These are phyloP conservation scores for Eupithecia pulchellata DNA, from an alignment of 2,888 invertebrate species.

Conservation along the genomic window DNA sequence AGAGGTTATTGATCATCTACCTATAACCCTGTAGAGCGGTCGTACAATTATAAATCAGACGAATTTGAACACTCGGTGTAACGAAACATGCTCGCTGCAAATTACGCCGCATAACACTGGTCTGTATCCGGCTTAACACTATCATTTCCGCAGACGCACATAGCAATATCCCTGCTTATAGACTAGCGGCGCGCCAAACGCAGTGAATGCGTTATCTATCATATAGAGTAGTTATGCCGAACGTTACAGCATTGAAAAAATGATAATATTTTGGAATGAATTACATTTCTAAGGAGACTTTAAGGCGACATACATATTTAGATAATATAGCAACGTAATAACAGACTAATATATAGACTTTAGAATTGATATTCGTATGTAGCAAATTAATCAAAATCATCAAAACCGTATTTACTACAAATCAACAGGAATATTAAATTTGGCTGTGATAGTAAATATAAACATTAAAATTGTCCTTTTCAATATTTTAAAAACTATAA, in stretches of 20 bases:
- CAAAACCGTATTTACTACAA: background rate
- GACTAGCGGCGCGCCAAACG: no score
- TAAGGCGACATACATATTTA: background rate
- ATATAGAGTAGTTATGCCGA: background rate
- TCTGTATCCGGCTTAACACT: no score
- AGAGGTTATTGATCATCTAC: no score
- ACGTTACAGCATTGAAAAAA: background rate
- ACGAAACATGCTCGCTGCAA: no score
- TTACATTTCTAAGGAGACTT: background rate
- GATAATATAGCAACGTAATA: background rate
- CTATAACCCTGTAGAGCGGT: no score
- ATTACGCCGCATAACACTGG: no score
- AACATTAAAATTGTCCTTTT: conserved; percentile 1
- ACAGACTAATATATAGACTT: background rate
- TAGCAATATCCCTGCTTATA: no score
- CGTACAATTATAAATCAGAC: no score
- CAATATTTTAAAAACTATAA: conserved; percentile 9
- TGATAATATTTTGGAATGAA: background rate
- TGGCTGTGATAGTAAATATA: conserved; percentile 2
- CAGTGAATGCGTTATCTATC: no score
- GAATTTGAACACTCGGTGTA: no score
- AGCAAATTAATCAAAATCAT: background rate
- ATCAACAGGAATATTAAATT: background rate
- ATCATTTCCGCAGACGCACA: no score
- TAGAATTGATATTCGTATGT: background rate